Conservation (phyloP, 2,888 invertebrate genomes). For the Anthrax anthrax region DNA sequence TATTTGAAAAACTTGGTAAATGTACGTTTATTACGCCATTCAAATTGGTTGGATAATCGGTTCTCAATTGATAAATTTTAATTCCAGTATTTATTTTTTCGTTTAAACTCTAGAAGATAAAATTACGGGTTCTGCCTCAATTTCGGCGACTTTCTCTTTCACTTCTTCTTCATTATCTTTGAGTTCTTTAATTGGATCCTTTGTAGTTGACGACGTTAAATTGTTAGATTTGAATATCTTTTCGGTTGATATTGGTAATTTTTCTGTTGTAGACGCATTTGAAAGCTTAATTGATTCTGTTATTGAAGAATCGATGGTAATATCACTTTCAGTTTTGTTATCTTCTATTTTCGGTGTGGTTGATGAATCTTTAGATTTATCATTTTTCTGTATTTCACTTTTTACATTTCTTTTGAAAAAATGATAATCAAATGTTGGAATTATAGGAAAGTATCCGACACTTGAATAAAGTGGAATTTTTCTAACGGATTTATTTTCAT, state of each 20-base stretch:
- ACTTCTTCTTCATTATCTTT: constrained; percentile 25
- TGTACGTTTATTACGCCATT: too few species aligned
- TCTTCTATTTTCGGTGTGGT: neutral
- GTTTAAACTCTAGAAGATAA: constrained; percentile 27
- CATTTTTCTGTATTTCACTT: neutral
- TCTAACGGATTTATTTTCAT: constrained; percentile 23
- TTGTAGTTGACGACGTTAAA: constrained; percentile 14
- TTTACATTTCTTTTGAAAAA: neutral
- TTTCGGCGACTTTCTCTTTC: constrained; percentile 30
- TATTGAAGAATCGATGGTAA: too few species aligned
- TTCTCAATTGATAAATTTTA: too few species aligned
- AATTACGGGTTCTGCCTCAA: constrained; percentile 33
- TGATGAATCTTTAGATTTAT: neutral
- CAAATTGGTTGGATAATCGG: too few species aligned
- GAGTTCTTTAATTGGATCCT: constrained; percentile 19
- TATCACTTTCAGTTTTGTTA: neutral
- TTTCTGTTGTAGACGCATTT: neutral
- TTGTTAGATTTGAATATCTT: neutral
- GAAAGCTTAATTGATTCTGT: too few species aligned
- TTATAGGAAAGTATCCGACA: constrained; percentile 5
- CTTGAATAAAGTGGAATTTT: constrained; percentile 16
- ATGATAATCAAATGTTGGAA: constrained; percentile 7
- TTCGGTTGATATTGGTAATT: neutral
- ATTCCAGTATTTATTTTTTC: too few species aligned
- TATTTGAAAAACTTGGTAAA: too few species aligned